Conservation (phyloP, 23 tunicate species). For the Halocynthia aurantium region DNA sequence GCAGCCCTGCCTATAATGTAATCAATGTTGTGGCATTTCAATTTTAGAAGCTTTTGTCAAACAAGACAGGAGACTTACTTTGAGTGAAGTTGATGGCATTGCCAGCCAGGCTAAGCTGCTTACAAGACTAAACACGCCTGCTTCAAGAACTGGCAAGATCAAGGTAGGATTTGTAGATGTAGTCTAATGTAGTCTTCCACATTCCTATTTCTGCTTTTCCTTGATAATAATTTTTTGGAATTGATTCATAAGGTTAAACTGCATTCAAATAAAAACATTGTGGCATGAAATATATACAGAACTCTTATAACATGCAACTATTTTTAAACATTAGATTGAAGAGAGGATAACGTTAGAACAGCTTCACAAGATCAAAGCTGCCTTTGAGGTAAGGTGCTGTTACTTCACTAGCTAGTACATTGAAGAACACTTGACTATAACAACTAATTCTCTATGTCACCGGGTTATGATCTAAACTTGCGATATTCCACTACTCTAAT, state of each 20-base stretch:
- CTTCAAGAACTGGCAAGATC: constrained; percentile 49
- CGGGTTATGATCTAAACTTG: too few species aligned
- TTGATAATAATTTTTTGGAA: too few species aligned
- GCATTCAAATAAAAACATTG: too few species aligned
- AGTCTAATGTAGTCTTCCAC: too few species aligned
- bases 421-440: neutral
- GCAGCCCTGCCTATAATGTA: too few species aligned
- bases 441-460: too few species aligned
- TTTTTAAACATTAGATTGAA: constrained; percentile 42
- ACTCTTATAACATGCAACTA: too few species aligned
- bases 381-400: constrained; percentile 51
- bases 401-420: neutral
- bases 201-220: too few species aligned
- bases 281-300: too few species aligned
- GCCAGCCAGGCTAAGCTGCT: constrained; percentile 60
- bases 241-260: too few species aligned
- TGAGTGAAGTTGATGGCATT: constrained; percentile 55
- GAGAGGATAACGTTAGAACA: constrained; percentile 89
- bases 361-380: constrained; percentile 66
- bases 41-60: neutral
- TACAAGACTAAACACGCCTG: constrained; percentile 76
- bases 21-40: too few species aligned
- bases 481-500: too few species aligned
- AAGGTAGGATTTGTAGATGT: constrained; percentile 35
- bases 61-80: constrained; percentile 61